Evolutionary conservation across 2,797 vertebrate genomes (phyloP).

Genomic region (Astyanax mexicanus): DNA sequence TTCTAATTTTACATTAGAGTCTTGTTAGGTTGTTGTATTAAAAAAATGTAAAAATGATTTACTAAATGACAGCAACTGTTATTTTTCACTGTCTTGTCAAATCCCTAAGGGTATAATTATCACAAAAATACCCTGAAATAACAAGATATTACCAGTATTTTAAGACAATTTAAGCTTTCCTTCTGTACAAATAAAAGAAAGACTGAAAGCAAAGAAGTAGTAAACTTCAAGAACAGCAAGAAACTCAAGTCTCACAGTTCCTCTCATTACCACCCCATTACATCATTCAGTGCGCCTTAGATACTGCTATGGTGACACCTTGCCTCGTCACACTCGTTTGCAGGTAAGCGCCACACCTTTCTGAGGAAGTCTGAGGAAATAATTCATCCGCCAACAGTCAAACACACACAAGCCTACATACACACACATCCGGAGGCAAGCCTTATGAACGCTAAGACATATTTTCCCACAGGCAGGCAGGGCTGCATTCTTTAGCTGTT

Average conservation of each 20-base stretch:
- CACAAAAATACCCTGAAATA: too few species aligned
- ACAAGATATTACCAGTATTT: too few species aligned
- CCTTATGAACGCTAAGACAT: neutral
- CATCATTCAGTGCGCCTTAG: constrained; percentile 23
- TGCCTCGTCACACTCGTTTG: neutral
- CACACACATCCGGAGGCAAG: neutral
- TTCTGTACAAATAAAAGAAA: too few species aligned
- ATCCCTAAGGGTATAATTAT: too few species aligned
- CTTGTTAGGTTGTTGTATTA: too few species aligned
- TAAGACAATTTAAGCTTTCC: too few species aligned
- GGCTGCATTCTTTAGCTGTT: constrained; percentile 46
- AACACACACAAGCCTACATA: neutral
- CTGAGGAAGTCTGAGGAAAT: constrained; percentile 33
- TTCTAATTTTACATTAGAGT: too few species aligned
- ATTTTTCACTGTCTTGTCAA: too few species aligned
- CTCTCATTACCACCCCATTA: constrained; percentile 16
- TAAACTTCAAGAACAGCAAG: neutral
- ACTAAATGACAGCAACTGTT: too few species aligned
- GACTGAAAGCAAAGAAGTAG: neutral
- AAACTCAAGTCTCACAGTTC: neutral
- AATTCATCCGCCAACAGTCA: neutral
- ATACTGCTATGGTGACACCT: neutral
- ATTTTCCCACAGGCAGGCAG: constrained; percentile 56
- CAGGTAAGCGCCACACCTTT: constrained; percentile 35
- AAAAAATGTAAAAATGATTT: too few species aligned